Evolutionary conservation across 2,888 invertebrate species (phyloP).

Genomic region (Lasioglossum malachurum): DNA sequence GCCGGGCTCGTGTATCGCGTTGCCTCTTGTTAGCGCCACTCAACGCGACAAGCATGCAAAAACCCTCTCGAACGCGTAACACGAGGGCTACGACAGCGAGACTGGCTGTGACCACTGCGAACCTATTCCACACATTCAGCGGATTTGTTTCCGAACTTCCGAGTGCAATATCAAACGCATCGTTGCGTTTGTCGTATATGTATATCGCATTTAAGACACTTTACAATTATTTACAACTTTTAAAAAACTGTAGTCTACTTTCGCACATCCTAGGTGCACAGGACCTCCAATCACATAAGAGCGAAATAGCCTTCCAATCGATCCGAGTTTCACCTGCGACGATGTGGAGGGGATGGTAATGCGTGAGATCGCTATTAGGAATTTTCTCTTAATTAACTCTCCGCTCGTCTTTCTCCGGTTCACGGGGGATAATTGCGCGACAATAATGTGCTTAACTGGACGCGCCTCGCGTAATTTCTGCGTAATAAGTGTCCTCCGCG

Average conservation of each 20-base stretch:
- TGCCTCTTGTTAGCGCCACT: slow-evolving; percentile 34
- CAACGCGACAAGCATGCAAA: background rate
- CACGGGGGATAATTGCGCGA: background rate
- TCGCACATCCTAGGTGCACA: background rate
- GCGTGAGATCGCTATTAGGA: background rate
- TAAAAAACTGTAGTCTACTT: too few relatives aligned
- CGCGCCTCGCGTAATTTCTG: slow-evolving; percentile 10
- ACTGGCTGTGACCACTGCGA: background rate
- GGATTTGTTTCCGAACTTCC: background rate
- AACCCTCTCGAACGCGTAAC: background rate
- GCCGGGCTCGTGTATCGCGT: slow-evolving; percentile 26
- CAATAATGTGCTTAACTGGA: background rate
- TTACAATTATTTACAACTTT: too few relatives aligned
- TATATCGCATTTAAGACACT: too few relatives aligned
- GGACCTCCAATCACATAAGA: background rate
- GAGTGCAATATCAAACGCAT: background rate
- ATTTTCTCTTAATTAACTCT: slow-evolving; percentile 18
- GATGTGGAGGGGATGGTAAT: background rate
- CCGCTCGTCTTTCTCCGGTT: background rate
- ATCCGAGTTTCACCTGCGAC: background rate
- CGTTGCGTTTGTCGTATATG: too few relatives aligned
- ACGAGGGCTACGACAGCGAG: background rate
- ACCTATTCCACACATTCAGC: background rate
- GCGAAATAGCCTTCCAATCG: background rate
- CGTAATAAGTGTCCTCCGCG: background rate